Conservation (phyloP, 2,113 vertebrate genomes). For the Promerops cafer region DNA sequence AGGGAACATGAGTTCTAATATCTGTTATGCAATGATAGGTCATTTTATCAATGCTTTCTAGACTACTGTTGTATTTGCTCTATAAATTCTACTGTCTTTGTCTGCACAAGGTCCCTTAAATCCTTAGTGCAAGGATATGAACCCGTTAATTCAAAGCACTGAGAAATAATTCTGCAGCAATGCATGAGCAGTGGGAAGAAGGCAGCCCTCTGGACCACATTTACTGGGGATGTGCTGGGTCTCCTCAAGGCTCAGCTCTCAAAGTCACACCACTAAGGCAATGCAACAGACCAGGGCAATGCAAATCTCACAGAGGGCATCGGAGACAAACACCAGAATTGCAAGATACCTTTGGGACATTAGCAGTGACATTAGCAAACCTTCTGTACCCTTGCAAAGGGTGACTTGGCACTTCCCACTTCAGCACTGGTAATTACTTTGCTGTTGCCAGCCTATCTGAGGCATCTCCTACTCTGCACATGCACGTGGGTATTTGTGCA, state of each 20-base stretch:
- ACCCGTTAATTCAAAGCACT: conserved; percentile 13
- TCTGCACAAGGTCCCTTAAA: background rate
- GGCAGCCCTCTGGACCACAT: background rate
- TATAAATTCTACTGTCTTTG: background rate
- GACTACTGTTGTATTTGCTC: background rate
- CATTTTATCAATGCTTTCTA: conserved; percentile 26
- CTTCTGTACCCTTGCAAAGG: background rate
- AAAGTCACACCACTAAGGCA: background rate
- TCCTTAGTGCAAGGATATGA: background rate
- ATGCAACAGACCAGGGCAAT: background rate
- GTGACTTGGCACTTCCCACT: background rate
- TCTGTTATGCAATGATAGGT: background rate
- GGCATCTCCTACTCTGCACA: background rate
- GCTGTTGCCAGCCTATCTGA: background rate
- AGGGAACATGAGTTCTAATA: background rate
- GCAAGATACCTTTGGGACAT: background rate
- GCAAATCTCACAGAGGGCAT: background rate
- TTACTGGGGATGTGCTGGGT: background rate
- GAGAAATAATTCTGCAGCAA: background rate
- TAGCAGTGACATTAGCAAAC: background rate
- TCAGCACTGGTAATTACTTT: background rate
- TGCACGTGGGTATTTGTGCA: fast-evolving
- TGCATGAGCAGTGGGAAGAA: background rate
- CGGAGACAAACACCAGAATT: background rate
- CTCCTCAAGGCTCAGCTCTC: background rate